Percentiles rank a stretch among this genome's conserved stretches.
phyloP scores from a whole-genome alignment of 2,113 vertebrate genomes.

The Abramis brama region DNA sequence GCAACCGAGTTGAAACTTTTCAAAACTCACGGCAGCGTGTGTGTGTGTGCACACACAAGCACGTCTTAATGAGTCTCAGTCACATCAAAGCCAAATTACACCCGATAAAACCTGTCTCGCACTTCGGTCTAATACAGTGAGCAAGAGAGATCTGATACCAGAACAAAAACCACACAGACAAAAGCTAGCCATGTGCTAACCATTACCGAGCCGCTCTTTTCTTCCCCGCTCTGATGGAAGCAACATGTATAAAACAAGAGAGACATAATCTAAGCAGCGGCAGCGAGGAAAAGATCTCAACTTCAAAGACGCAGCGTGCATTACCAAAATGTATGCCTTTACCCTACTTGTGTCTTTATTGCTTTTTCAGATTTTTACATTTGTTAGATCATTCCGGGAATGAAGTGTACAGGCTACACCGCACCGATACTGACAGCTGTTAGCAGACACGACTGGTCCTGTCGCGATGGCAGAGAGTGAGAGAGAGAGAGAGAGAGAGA shows the following conservation, averaged over 20 bases:
- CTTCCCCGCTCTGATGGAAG: slow-evolving; percentile 75
- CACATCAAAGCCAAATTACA: slow-evolving; percentile 79
- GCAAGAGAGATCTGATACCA: slow-evolving; percentile 69
- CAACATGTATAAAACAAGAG: slow-evolving; percentile 72
- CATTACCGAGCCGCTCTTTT: slow-evolving; percentile 75
- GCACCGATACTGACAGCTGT: slow-evolving; percentile 35
- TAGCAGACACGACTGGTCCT: background rate
- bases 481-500: slow-evolving; percentile 16
- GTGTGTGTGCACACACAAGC: slow-evolving; percentile 65
- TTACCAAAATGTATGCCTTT: slow-evolving; percentile 69
- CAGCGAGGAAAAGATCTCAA: slow-evolving; percentile 74
- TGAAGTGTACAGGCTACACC: slow-evolving; percentile 21
- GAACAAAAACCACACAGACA: slow-evolving; percentile 76
- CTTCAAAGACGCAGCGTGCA: slow-evolving; percentile 73
- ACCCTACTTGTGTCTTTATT: slow-evolving; percentile 54
- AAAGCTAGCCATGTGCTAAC: slow-evolving; percentile 79
- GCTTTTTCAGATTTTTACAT: slow-evolving; percentile 56
- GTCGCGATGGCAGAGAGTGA: background rate
- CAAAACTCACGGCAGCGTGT: slow-evolving; percentile 61
- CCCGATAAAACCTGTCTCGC: slow-evolving; percentile 79
- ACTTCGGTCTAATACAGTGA: slow-evolving; percentile 61
- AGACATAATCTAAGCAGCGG: slow-evolving; percentile 72
- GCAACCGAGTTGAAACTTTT: slow-evolving; percentile 46
- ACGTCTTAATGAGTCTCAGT: slow-evolving; percentile 76
- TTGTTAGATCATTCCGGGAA: slow-evolving; percentile 62